Evolutionary conservation across 2,888 invertebrate species (phyloP).

Genomic region (Sinodicranocentrus sp.): DNA sequence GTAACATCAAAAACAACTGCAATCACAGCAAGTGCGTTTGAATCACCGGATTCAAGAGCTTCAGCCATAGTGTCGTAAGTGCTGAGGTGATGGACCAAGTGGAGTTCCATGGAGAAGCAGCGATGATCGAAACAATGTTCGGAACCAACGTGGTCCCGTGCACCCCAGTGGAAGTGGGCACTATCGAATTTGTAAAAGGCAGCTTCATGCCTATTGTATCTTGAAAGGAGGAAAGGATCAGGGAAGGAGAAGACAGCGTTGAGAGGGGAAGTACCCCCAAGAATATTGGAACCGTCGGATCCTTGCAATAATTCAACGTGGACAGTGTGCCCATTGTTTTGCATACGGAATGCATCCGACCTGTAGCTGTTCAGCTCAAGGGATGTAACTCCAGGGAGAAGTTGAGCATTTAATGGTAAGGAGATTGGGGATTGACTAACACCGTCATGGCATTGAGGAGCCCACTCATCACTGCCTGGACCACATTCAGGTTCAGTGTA

Average conservation of each 20-base stretch:
- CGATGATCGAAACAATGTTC: constrained; percentile 61
- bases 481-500: constrained; percentile 56
- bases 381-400: constrained; percentile 21
- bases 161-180: constrained; percentile 60
- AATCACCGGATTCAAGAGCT: constrained; percentile 50
- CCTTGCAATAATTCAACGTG: constrained; percentile 34
- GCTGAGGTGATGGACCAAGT: constrained; percentile 53
- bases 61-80: constrained; percentile 30
- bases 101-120: constrained; percentile 62
- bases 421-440: constrained; percentile 44
- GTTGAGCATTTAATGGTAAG: constrained; percentile 4
- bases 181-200: constrained; percentile 43
- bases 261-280: not conserved
- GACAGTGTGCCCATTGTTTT: constrained; percentile 55
- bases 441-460: constrained; percentile 29
- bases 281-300: not conserved
- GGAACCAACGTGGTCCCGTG: constrained; percentile 33
- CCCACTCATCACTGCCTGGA: constrained; percentile 46
- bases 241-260: constrained; percentile 14
- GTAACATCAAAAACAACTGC: constrained; percentile 51
- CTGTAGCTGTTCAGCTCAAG: constrained; percentile 34
- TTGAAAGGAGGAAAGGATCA: not conserved
- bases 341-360: constrained; percentile 40
- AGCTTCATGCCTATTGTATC: not conserved
- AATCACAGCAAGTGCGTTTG: constrained; percentile 55